Evolutionary conservation across 2,888 invertebrate genomes (phyloP).

Genomic region (Drosophila ezoana): DNA sequence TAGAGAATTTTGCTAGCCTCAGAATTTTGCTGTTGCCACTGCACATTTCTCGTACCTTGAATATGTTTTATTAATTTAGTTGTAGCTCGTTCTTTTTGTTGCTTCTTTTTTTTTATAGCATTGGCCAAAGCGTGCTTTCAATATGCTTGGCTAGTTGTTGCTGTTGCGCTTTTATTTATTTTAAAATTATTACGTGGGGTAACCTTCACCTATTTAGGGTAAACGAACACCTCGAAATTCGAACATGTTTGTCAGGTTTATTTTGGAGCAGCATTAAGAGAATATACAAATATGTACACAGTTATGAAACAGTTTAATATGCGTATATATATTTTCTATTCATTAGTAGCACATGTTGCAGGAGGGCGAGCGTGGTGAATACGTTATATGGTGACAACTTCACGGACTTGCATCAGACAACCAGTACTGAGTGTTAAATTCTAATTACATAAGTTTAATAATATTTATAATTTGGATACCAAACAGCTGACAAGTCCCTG

Average conservation of each 20-base stretch:
- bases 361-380: conserved; percentile 34
- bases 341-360: conserved; percentile 29
- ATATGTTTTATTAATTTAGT: conserved; percentile 45
- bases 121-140: conserved; percentile 27
- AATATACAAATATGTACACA: neutral
- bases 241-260: conserved; percentile 2
- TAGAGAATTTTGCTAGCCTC: conserved; percentile 52
- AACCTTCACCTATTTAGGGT: conserved; percentile 70
- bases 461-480: conserved; percentile 60
- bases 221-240: conserved; percentile 9
- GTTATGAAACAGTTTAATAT: neutral
- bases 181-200: conserved; percentile 64
- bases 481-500: conserved; percentile 13
- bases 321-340: conserved; percentile 21
- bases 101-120: conserved; percentile 17
- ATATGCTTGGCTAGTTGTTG: conserved; percentile 36
- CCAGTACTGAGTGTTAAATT: conserved; percentile 57
- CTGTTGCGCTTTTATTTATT: conserved; percentile 41
- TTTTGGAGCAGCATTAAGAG: conserved; percentile 6
- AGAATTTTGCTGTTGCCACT: conserved; percentile 61
- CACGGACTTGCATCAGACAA: conserved; percentile 56
- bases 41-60: conserved; percentile 73
- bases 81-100: conserved; percentile 19
- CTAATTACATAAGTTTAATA: conserved; percentile 62
- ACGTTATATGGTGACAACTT: conserved; percentile 23